Percentiles rank a stretch among this genome's conserved stretches.
These are phyloP conservation scores for Incurvaria masculella DNA, from an alignment of 2,888 invertebrate genomes.

Conservation along the genomic window DNA sequence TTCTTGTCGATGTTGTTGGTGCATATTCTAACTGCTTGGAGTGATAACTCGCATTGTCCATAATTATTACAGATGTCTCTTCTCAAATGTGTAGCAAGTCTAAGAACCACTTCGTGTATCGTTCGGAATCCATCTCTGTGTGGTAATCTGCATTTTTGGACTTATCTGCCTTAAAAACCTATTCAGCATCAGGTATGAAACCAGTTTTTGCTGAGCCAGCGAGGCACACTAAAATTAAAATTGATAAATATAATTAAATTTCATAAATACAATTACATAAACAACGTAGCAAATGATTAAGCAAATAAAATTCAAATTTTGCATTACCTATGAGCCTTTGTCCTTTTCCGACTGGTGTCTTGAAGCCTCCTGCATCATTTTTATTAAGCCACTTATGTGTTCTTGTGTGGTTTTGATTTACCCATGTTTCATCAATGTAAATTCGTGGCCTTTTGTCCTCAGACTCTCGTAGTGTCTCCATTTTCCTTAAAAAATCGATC, in stretches of 20 bases:
- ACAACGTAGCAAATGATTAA: too few relatives aligned
- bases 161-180: not conserved
- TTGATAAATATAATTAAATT: not conserved
- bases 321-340: not conserved
- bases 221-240: not conserved
- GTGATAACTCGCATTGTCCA: constrained; percentile 10
- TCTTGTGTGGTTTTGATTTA: constrained; percentile 7
- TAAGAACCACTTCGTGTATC: not conserved
- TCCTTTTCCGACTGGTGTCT: not conserved
- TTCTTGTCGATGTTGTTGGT: constrained; percentile 2
- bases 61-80: constrained; percentile 6
- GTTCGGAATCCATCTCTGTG: not conserved
- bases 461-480: constrained; percentile 2
- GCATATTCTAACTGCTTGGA: constrained; percentile 9
- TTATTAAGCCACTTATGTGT: constrained; percentile 3
- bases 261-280: not conserved
- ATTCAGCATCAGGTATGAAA: not conserved
- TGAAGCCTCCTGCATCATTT: not conserved
- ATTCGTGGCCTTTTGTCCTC: constrained; percentile 4
- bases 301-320: too few relatives aligned
- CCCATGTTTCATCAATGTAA: constrained; percentile 6
- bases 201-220: not conserved
- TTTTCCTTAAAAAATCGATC: constrained; percentile 4
- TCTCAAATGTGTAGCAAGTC: not conserved
- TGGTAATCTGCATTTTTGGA: not conserved